Percentiles rank a stretch among this genome's conserved stretches.
These are phyloP conservation scores for Conus betulinus DNA, from an alignment of 1,140 invertebrate genomes.

Conservation along the genomic window DNA sequence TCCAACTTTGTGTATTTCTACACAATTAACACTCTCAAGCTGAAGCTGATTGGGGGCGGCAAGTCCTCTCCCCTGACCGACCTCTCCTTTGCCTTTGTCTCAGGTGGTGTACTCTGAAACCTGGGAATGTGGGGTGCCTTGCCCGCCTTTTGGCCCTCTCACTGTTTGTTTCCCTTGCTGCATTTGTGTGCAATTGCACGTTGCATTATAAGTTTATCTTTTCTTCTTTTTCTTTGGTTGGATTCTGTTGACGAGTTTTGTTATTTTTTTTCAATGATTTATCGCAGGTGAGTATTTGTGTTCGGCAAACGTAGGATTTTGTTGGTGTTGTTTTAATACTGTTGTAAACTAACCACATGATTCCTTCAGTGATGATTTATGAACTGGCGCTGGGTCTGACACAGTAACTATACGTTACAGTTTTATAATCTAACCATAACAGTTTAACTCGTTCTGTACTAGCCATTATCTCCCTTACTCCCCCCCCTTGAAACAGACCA, in stretches of 20 bases:
- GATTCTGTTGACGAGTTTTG: not conserved
- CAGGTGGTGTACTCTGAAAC: slow-evolving; percentile 78
- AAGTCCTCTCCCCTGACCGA: slow-evolving; percentile 83
- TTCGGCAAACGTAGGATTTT: too few species aligned
- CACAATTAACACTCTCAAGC: slow-evolving; percentile 89
- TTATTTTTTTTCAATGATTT: not conserved
- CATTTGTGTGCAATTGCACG: not conserved
- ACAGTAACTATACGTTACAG: too few species aligned
- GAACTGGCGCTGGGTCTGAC: too few species aligned
- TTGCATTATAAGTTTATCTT: not conserved
- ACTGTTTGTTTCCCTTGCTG: not conserved
- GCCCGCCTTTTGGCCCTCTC: not conserved
- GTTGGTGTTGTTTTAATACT: too few species aligned
- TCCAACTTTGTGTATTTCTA: slow-evolving; percentile 97
- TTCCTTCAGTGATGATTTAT: too few species aligned
- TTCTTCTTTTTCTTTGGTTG: not conserved
- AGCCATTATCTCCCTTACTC: too few species aligned
- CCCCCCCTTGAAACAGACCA: too few species aligned
- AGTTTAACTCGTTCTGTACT: too few species aligned
- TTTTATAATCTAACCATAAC: too few species aligned
- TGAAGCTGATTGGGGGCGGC: slow-evolving; percentile 73
- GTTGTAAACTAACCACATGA: too few species aligned
- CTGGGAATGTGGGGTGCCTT: not conserved
- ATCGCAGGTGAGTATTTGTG: too few species aligned
- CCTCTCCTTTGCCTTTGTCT: slow-evolving; percentile 86